A percentile compares a stretch with the other conserved stretches of the same genome.
Evolutionary conservation across 2,113 vertebrate species (phyloP).

Genomic region (Brachionichthys hirsutus): DNA sequence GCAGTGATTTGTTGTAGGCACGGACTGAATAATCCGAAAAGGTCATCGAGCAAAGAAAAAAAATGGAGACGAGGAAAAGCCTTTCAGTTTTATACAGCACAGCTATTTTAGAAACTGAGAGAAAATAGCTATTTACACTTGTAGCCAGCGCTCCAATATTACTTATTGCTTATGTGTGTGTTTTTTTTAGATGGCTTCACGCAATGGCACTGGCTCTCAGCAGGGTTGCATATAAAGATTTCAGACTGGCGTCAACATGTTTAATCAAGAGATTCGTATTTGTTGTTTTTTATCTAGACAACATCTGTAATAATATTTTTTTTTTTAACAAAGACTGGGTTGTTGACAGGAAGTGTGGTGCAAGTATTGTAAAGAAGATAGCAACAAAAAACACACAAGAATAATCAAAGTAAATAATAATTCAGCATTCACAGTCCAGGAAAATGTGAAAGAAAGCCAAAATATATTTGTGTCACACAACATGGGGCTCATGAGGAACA

Average conservation of each 20-base stretch:
- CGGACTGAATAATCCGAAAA: conserved; percentile 34
- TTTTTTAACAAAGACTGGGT: no score
- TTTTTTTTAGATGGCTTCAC: no score
- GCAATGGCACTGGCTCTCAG: no score
- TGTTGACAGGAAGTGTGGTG: background rate
- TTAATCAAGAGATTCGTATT: no score
- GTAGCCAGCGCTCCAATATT: no score
- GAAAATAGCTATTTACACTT: conserved; percentile 5
- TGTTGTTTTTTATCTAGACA: no score
- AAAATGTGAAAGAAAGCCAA: background rate
- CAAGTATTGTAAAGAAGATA: background rate
- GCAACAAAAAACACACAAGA: no score
- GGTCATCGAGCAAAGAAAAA: conserved; percentile 11
- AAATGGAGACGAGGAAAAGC: conserved; percentile 2
- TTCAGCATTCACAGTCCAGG: background rate
- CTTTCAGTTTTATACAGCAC: background rate
- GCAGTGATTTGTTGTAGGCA: conserved; percentile 26
- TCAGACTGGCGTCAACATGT: no score
- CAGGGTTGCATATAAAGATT: no score
- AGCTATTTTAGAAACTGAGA: conserved; percentile 15
- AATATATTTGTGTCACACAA: conserved; percentile 19
- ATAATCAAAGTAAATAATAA: no score
- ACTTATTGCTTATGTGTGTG: no score
- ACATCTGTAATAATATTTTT: no score
- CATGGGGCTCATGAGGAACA: conserved; percentile 32